phyloP scores from a whole-genome alignment of 2,797 vertebrate genomes.

The Cetoscarus ocellatus region DNA sequence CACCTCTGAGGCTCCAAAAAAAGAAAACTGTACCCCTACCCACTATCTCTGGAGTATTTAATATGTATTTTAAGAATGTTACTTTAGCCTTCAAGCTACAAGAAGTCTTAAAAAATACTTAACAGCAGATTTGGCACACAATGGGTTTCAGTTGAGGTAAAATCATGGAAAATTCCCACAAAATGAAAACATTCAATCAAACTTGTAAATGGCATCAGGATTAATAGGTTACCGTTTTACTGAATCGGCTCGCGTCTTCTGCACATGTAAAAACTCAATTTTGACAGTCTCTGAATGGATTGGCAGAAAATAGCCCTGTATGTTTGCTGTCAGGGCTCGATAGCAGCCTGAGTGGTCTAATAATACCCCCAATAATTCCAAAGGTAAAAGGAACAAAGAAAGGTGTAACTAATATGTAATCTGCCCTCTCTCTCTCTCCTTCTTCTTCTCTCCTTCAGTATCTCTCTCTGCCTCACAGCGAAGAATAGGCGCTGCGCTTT shows the following conservation, averaged over 20 bases:
- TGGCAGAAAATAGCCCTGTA: slow-evolving; percentile 21
- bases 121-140: slow-evolving; percentile 8
- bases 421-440: slow-evolving; percentile 54
- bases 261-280: background rate
- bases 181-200: slow-evolving; percentile 12
- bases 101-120: slow-evolving; percentile 9
- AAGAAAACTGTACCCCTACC: slow-evolving; percentile 36
- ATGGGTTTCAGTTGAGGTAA: slow-evolving; percentile 11
- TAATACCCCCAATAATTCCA: slow-evolving; percentile 77
- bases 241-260: too few species aligned
- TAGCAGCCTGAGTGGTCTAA: slow-evolving; percentile 67
- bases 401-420: slow-evolving; percentile 80
- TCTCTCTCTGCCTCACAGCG: slow-evolving; percentile 61
- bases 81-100: slow-evolving; percentile 13
- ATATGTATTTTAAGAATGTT: slow-evolving; percentile 29
- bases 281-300: too few species aligned
- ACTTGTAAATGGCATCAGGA: too few species aligned
- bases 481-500: slow-evolving; percentile 71
- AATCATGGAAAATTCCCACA: background rate
- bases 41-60: slow-evolving; percentile 31
- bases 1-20: slow-evolving; percentile 23
- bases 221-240: too few species aligned
- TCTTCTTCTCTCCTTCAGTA: slow-evolving; percentile 46
- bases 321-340: slow-evolving; percentile 55
- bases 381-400: slow-evolving; percentile 74